Percentiles rank a stretch among this genome's conserved stretches.
These are phyloP conservation scores for Callionymus lyra DNA, from an alignment of 2,113 vertebrate genomes.

Conservation along the genomic window DNA sequence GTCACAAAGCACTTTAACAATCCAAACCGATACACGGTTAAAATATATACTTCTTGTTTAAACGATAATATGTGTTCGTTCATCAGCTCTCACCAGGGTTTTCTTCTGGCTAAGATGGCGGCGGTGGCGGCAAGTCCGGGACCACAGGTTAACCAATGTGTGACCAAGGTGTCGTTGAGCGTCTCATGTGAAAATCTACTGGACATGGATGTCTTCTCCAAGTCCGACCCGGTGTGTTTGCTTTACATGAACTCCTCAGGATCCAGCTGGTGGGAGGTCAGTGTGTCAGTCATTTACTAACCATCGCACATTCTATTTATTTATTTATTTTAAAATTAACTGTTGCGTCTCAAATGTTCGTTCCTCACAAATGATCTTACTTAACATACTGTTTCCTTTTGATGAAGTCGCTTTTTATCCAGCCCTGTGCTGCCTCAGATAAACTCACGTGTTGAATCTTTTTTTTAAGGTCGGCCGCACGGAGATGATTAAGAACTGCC, in stretches of 20 bases:
- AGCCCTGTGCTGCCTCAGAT: too few species aligned
- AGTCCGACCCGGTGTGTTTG: constrained; percentile 83
- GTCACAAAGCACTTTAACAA: too few species aligned
- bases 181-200: constrained; percentile 80
- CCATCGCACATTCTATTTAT: background rate
- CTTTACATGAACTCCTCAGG: constrained; percentile 55
- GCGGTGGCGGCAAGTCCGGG: constrained; percentile 6
- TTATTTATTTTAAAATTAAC: background rate
- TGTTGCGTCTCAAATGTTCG: too few species aligned
- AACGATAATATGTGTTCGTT: constrained; percentile 1
- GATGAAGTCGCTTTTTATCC: too few species aligned
- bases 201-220: constrained; percentile 79
- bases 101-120: constrained; percentile 27
- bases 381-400: too few species aligned
- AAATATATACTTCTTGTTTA: too few species aligned
- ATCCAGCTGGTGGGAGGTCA: constrained; percentile 49
- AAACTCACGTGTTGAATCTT: background rate
- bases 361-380: too few species aligned
- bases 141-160: constrained; percentile 60
- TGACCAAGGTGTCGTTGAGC: constrained; percentile 75
- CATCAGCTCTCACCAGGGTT: constrained; percentile 4
- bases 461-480: constrained; percentile 67
- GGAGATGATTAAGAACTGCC: constrained; percentile 84
- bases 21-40: too few species aligned
- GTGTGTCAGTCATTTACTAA: background rate